Evolutionary conservation across 92 coral and sea anemone genomes (phyloP), one percentile per base, ranked within the genome.

Genomic region (Parazoanthus darwini): DNA sequence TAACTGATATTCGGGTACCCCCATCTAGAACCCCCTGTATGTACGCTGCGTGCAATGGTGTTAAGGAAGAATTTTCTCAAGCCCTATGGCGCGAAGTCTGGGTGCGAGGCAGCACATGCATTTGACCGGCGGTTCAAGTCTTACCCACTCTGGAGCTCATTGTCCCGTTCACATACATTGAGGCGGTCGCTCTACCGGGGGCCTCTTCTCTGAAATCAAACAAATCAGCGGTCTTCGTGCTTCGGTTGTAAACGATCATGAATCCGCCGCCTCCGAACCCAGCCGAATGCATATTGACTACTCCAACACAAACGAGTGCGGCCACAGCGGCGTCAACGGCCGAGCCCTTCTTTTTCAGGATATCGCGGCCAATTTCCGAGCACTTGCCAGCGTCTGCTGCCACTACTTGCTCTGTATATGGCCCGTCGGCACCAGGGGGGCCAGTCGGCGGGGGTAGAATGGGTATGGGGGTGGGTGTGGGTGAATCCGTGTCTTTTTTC

Each of bases 251-350:
- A 35, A 97, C 95, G 38, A 92, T 90, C 95, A 97, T 97, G 23
- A 97, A 94, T n/a, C 96, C 99, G 11, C 99, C 99, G 23, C 99
- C 99, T 2, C 99, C 99, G 85, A 97, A 88, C 13, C 99, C 99
- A 54, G 99, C 93, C 56, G 99, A 97, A 89, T 97, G 99, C 96
- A 96, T 93, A 92, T 96, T 96, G 90, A 94, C 89, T 73, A 96
- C 92, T 43, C 99, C 99, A 50, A 95, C 86, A 90, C 99, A 96
- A 77, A 96, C 86, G 36, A 95, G 79, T 8, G 93, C 59, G 0
- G 99, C 99, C 4, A 96, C 86, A 13, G 99, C 98, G 50, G 98
- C 89, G 82, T 95, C 99, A 7, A 95, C 99, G 20, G 99, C 99
- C 25, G 98, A 92, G 3, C 98, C 98, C 0, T 92, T 89, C 87